Evolutionary conservation across 2,888 invertebrate species (phyloP).

Genomic region (Digitonthophagus gazella): DNA sequence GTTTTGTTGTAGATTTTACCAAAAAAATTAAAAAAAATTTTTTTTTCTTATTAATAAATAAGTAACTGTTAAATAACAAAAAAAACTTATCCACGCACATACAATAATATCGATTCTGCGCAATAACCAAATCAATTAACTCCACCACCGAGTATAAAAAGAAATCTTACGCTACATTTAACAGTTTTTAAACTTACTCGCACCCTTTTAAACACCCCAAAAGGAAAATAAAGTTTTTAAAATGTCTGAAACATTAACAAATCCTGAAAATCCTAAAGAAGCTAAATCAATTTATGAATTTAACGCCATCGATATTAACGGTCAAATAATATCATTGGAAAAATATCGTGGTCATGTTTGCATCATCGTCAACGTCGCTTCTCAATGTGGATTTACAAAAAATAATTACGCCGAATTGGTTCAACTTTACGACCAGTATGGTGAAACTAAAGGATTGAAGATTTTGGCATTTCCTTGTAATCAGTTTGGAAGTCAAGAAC

Average conservation of each 20-base stretch:
- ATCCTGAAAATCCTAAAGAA: slow-evolving; percentile 59
- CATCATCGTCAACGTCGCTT: slow-evolving; percentile 85
- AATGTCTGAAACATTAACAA: slow-evolving; percentile 26
- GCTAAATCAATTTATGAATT: slow-evolving; percentile 80
- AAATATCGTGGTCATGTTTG: slow-evolving; percentile 80
- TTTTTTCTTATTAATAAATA: too few relatives aligned
- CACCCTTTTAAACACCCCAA: too few relatives aligned
- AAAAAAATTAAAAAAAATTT: too few relatives aligned
- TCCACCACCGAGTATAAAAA: too few relatives aligned
- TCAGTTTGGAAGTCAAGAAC: slow-evolving; percentile 75
- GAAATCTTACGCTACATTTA: too few relatives aligned
- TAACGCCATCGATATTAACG: slow-evolving; percentile 76
- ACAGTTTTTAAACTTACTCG: too few relatives aligned
- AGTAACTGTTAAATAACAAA: too few relatives aligned
- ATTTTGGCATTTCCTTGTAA: slow-evolving; percentile 88
- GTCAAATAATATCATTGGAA: slow-evolving; percentile 74
- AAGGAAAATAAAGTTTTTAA: too few relatives aligned
- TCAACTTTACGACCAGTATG: slow-evolving; percentile 71
- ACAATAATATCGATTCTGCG: too few relatives aligned
- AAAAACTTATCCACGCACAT: too few relatives aligned
- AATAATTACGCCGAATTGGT: slow-evolving; percentile 82
- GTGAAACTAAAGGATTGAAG: slow-evolving; percentile 68
- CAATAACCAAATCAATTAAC: too few relatives aligned
- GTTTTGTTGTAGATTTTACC: too few relatives aligned
- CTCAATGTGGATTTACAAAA: slow-evolving; percentile 80